A percentile compares a stretch with the other conserved stretches of the same genome.
Evolutionary conservation across 2,888 invertebrate species (phyloP).

Genomic region (Heterodera filipjevi): DNA sequence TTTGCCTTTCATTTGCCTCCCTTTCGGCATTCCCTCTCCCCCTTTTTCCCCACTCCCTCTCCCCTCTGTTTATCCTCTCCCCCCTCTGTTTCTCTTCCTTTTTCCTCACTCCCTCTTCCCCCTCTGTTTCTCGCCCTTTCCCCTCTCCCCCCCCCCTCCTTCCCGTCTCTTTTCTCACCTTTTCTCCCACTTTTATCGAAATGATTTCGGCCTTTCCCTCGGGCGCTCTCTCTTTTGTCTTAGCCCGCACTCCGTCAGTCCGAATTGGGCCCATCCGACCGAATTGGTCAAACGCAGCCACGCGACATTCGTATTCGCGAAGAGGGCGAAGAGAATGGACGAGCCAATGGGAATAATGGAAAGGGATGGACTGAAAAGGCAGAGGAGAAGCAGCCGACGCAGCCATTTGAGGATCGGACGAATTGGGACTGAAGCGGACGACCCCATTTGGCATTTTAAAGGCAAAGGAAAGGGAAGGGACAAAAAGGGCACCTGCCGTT

Average conservation of each 20-base stretch:
- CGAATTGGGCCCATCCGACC: conserved; percentile 41
- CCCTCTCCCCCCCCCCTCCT: conserved; percentile 23
- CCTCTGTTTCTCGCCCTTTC: neutral
- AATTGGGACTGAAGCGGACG: neutral
- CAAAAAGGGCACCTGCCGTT: neutral
- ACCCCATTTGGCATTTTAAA: neutral
- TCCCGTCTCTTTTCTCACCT: too few relatives aligned
- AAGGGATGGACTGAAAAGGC: conserved; percentile 42
- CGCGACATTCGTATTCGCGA: conserved; percentile 49
- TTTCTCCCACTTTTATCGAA: conserved; percentile 47
- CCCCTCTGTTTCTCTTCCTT: too few relatives aligned
- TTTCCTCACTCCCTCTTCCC: too few relatives aligned
- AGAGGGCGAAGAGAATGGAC: conserved; percentile 46
- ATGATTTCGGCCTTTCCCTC: conserved; percentile 43
- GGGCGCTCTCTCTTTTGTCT: conserved; percentile 53
- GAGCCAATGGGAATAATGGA: conserved; percentile 45
- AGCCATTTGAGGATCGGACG: neutral
- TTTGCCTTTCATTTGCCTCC: neutral
- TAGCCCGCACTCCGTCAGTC: conserved; percentile 28
- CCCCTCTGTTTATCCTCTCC: too few relatives aligned
- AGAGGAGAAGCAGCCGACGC: neutral
- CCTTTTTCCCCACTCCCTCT: too few relatives aligned
- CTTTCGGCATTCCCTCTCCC: neutral
- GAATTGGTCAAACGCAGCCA: conserved; percentile 53
- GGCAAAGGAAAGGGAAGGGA: neutral